phyloP scores from a whole-genome alignment of 2,113 vertebrate genomes.

The Pimephales promelas region DNA sequence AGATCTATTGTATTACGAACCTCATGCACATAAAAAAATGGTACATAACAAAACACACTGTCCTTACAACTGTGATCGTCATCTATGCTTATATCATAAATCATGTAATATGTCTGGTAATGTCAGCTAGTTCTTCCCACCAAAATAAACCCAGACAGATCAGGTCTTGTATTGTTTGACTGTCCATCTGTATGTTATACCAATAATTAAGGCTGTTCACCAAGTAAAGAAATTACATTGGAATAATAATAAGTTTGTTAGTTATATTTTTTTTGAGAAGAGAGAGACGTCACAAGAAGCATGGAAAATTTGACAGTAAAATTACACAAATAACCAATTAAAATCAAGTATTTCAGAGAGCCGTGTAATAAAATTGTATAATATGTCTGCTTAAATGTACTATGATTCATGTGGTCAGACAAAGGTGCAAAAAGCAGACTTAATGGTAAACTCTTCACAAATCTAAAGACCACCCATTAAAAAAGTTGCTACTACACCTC shows the following conservation, averaged over 20 bases:
- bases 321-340: not conserved
- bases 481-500: slow-evolving; percentile 53
- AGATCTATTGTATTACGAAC: too few species aligned
- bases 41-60: too few species aligned
- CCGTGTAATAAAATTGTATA: not conserved
- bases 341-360: not conserved
- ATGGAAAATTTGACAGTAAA: not conserved
- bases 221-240: not conserved
- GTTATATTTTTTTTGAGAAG: not conserved
- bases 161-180: not conserved
- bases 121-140: not conserved
- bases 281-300: not conserved
- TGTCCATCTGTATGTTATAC: not conserved
- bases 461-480: slow-evolving; percentile 55
- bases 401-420: not conserved
- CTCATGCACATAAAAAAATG: too few species aligned
- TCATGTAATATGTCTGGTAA: not conserved
- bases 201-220: not conserved
- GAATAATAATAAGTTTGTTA: not conserved
- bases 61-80: not conserved
- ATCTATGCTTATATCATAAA: not conserved
- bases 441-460: slow-evolving; percentile 48
- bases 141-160: not conserved
- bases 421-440: slow-evolving; percentile 22
- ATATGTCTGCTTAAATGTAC: not conserved